Evolutionary conservation across 2,797 vertebrate genomes (phyloP).

Genomic region (Eremophila alpestris): DNA sequence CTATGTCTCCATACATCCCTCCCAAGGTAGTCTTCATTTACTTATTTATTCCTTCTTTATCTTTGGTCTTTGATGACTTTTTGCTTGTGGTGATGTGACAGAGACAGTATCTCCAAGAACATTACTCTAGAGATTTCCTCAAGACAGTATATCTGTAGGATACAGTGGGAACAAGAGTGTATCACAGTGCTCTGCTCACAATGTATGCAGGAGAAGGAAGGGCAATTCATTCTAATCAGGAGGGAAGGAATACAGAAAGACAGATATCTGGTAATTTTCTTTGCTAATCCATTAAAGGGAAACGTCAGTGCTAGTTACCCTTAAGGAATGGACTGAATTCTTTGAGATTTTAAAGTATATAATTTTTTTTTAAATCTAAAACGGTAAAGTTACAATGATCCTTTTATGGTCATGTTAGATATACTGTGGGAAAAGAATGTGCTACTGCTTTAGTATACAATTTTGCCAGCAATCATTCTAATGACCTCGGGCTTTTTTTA

Average conservation of each 20-base stretch:
- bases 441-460: constrained; percentile 6
- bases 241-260: neutral
- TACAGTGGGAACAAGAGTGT: neutral
- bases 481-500: constrained; percentile 48
- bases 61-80: neutral
- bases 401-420: constrained; percentile 41
- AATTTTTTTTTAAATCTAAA: neutral
- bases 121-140: neutral
- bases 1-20: neutral
- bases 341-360: constrained; percentile 49
- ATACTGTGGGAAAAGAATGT: constrained; percentile 20
- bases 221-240: neutral
- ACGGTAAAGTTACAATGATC: constrained; percentile 27
- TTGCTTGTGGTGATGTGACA: neutral
- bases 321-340: neutral
- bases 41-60: neutral
- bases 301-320: neutral
- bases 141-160: neutral
- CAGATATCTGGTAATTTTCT: constrained; percentile 13
- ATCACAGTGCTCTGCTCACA: neutral
- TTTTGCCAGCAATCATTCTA: constrained; percentile 54
- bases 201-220: neutral
- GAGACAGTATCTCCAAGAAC: neutral
- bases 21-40: neutral
- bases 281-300: constrained; percentile 26